Evolutionary conservation across 2,888 invertebrate genomes (phyloP), one percentile per base, ranked within the genome.

Genomic region (Drosophila merina): DNA sequence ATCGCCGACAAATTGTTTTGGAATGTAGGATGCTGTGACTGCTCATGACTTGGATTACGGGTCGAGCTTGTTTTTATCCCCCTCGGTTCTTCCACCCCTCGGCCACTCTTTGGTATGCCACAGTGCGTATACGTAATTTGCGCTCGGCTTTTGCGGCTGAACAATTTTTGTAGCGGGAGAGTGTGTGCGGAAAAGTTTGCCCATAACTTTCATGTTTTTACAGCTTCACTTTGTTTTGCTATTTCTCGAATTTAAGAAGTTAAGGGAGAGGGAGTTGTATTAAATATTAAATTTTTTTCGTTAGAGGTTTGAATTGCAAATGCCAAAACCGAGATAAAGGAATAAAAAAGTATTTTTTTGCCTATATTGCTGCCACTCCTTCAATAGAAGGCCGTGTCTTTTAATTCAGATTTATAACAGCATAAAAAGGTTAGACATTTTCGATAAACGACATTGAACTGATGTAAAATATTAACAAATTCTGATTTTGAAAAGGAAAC

Each of bases 1-100:
- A 82, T 78, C 67, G 73, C 52, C 75, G 86, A 81, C 80, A 81
- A 81, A 86, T 86, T 80, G 81, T 72, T 84, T 72, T 60, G 75
- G 72, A 69, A 59, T 63, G 68, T 42, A 14, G 30, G 30, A 36
- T 42, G 47, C 47, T 38, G 26, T 14, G 20, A 44, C 33, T 30
- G 49, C 51, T 45, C 64, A 76, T 66, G 68, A 77, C 69, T 86
- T 71, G 77, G 81, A 81, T 86, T 86, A 83, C 68, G 49, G 71
- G 66, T 73, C 83, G 80, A 68, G 68, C 67, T 62, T 62, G 70
- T 73, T 63, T 57, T 56, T 51, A 44, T 48, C 67, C 10, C 45
- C 50, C 56, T 25, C 38, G 36, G n/a, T 14, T 14, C 14, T 2
- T 20, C 20, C 1, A 20, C 20, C 20, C 20, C 20, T 20, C 20